Evolutionary conservation across 1,140 invertebrate species (phyloP).

Genomic region (Leptopilina clavipes): DNA sequence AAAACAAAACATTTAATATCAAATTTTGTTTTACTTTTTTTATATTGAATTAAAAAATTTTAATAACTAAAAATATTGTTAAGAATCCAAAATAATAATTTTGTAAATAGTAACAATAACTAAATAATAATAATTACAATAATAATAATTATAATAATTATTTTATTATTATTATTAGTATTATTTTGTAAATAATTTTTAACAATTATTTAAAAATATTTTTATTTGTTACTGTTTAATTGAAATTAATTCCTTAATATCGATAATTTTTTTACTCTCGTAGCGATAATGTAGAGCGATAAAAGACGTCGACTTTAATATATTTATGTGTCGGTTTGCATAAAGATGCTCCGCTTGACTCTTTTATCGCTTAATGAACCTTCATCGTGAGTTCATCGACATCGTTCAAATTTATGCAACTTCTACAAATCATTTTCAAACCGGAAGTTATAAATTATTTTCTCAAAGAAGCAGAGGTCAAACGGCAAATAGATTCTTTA

Average conservation of each 20-base stretch:
- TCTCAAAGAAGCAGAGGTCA: neutral
- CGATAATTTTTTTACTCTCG: neutral
- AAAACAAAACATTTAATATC: too few species aligned
- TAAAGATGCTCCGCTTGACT: neutral
- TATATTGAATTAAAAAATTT: too few species aligned
- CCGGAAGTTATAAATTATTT: neutral
- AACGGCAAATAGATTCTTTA: too few species aligned
- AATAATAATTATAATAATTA: too few species aligned
- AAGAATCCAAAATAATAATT: too few species aligned
- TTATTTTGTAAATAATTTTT: neutral
- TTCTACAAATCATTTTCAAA: conserved; percentile 1
- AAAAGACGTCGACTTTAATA: conserved; percentile 9
- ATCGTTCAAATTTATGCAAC: conserved; percentile 7
- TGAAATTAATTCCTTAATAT: neutral
- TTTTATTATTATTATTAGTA: too few species aligned
- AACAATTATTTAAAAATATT: too few species aligned
- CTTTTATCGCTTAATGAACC: conserved; percentile 3
- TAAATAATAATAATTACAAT: too few species aligned
- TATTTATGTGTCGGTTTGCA: neutral
- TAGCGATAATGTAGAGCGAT: neutral
- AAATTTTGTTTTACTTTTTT: too few species aligned
- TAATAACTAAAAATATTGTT: too few species aligned
- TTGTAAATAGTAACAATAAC: too few species aligned
- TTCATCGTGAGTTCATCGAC: conserved; percentile 18
- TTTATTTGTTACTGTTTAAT: neutral